Percentiles rank a stretch among this genome's conserved stretches.
phyloP scores from a whole-genome alignment of 2,797 vertebrate species.

The Bovichtus variegatus region DNA sequence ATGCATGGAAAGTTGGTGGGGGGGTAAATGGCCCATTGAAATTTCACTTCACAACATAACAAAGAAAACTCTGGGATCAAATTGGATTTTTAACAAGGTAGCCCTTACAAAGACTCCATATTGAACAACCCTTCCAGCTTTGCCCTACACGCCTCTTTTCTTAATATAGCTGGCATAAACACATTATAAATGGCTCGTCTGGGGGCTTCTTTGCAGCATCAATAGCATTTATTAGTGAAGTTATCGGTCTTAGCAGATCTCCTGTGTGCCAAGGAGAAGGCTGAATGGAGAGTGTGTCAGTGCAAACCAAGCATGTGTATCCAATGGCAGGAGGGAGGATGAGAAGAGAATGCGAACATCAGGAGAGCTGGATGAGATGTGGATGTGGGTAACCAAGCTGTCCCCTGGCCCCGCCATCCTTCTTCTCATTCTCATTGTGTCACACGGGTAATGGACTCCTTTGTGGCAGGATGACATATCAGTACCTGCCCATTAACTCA shows the following conservation, averaged over 20 bases:
- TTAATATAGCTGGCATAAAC: constrained; percentile 56
- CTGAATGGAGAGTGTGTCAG: constrained; percentile 42
- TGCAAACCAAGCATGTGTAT: constrained; percentile 56
- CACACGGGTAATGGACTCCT: constrained; percentile 77
- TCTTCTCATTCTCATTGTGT: constrained; percentile 68
- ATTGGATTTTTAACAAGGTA: constrained; percentile 80
- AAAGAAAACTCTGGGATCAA: constrained; percentile 70
- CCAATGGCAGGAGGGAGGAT: constrained; percentile 40
- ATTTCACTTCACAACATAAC: constrained; percentile 71
- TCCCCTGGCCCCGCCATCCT: constrained; percentile 61
- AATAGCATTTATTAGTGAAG: constrained; percentile 76
- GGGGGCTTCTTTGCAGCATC: constrained; percentile 52
- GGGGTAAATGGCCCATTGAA: constrained; percentile 47
- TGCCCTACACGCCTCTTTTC: constrained; percentile 24
- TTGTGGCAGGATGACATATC: constrained; percentile 77
- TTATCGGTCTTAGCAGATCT: constrained; percentile 69
- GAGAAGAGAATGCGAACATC: constrained; percentile 62
- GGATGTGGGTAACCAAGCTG: constrained; percentile 56
- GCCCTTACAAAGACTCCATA: constrained; percentile 57
- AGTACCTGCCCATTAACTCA: constrained; percentile 75
- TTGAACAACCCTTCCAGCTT: constrained; percentile 47
- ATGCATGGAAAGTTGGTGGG: constrained; percentile 22
- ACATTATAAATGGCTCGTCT: constrained; percentile 50
- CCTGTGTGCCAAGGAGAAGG: constrained; percentile 33
- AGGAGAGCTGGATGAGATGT: constrained; percentile 41